Evolutionary conservation across 2,113 vertebrate genomes (phyloP).

Genomic region (Neogale vison): DNA sequence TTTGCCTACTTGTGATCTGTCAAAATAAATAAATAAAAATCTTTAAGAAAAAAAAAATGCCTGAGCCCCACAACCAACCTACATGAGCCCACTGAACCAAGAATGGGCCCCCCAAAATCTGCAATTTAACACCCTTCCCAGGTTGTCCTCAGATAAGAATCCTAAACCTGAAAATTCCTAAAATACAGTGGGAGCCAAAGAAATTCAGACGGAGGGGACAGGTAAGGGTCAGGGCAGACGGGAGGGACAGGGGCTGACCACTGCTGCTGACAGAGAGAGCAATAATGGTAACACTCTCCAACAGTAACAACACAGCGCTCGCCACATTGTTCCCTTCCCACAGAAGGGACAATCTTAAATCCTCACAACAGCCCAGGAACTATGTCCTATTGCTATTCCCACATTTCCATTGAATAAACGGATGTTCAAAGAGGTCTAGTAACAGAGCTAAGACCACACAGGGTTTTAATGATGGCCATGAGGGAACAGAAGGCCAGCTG

Average conservation of each 20-base stretch:
- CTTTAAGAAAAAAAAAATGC: not conserved
- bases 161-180: not conserved
- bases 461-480: no score
- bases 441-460: no score
- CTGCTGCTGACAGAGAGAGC: accelerated
- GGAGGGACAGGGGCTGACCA: not conserved
- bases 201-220: not conserved
- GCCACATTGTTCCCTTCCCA: not conserved
- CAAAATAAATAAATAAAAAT: no score
- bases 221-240: not conserved
- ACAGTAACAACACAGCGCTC: accelerated
- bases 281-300: no score
- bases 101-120: not conserved
- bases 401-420: no score
- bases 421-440: no score
- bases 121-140: not conserved
- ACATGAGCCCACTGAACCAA: not conserved
- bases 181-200: not conserved
- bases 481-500: no score
- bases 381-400: no score
- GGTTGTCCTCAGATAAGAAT: not conserved
- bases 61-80: not conserved
- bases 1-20: no score
- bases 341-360: no score
- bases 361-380: not conserved